phyloP scores from a whole-genome alignment of 2,888 invertebrate species.

The Argyresthia goedartella region DNA sequence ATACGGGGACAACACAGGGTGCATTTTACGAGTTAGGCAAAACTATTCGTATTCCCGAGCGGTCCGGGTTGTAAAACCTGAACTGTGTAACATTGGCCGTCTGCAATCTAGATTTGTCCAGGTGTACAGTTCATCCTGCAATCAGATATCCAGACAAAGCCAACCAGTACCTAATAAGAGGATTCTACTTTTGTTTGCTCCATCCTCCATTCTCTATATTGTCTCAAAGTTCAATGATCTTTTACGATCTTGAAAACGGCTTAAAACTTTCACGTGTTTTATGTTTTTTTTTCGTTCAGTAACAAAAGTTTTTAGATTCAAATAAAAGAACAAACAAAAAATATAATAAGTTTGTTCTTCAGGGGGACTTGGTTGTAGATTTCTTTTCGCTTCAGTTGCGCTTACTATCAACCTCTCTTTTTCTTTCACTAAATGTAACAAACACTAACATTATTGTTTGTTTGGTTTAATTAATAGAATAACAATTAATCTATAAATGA shows the following conservation, averaged over 20 bases:
- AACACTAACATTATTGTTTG: too few relatives aligned
- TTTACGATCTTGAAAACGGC: slow-evolving; percentile 13
- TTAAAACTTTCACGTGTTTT: slow-evolving; percentile 6
- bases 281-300: neutral
- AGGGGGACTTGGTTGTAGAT: too few relatives aligned
- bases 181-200: slow-evolving; percentile 26
- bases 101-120: slow-evolving; percentile 34
- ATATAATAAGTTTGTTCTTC: too few relatives aligned
- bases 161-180: slow-evolving; percentile 30
- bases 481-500: too few relatives aligned
- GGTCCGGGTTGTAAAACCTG: slow-evolving; percentile 37
- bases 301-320: neutral
- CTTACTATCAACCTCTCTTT: too few relatives aligned
- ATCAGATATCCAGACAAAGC: slow-evolving; percentile 38
- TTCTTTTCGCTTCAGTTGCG: too few relatives aligned
- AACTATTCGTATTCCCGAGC: slow-evolving; percentile 58
- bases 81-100: neutral
- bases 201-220: neutral
- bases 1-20: slow-evolving; percentile 21
- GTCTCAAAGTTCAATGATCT: slow-evolving; percentile 20
- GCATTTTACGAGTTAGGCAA: slow-evolving; percentile 51
- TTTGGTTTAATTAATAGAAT: too few relatives aligned
- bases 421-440: too few relatives aligned
- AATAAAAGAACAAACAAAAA: too few relatives aligned
- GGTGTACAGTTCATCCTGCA: slow-evolving; percentile 25